Conservation (phyloP, 2,888 invertebrate species). For the Thecophora atra region DNA sequence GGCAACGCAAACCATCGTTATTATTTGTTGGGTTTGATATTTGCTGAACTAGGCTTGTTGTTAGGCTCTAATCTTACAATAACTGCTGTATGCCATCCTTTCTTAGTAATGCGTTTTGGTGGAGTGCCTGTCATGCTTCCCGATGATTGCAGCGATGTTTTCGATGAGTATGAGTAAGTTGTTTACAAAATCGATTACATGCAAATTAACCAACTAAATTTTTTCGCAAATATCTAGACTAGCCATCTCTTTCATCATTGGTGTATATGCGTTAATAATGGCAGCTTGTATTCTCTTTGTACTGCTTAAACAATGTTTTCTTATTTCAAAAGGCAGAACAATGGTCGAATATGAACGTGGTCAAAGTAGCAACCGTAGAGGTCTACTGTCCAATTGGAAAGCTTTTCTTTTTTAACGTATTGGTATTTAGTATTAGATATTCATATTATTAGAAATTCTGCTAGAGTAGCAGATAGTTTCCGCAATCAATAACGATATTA, state of each 20-base stretch:
- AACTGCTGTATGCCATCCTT: constrained; percentile 86
- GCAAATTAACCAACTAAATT: background rate
- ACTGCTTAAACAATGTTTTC: constrained; percentile 65
- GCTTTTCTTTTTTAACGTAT: constrained; percentile 48
- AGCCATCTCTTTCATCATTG: constrained; percentile 70
- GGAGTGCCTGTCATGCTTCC: constrained; percentile 74
- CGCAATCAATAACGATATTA: constrained; percentile 9
- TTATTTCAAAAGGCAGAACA: constrained; percentile 68
- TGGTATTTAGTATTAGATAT: background rate
- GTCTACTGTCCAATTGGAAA: constrained; percentile 55
- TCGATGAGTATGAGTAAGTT: constrained; percentile 71
- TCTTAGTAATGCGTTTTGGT: constrained; percentile 61
- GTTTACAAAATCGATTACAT: background rate
- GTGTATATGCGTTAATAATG: constrained; percentile 68
- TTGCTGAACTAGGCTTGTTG: constrained; percentile 73
- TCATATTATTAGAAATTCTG: constrained; percentile 4
- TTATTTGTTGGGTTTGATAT: constrained; percentile 76
- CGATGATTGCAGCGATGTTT: constrained; percentile 85
- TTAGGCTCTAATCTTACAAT: constrained; percentile 83
- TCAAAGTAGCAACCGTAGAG: constrained; percentile 52
- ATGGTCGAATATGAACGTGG: constrained; percentile 67
- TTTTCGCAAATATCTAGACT: constrained; percentile 65
- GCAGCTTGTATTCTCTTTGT: constrained; percentile 67
- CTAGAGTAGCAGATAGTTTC: constrained; percentile 10
- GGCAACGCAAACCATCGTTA: constrained; percentile 80